Base-by-base conservation (phyloP, 2,797 vertebrate genomes). In the Hydrolagus colliei region DNA sequence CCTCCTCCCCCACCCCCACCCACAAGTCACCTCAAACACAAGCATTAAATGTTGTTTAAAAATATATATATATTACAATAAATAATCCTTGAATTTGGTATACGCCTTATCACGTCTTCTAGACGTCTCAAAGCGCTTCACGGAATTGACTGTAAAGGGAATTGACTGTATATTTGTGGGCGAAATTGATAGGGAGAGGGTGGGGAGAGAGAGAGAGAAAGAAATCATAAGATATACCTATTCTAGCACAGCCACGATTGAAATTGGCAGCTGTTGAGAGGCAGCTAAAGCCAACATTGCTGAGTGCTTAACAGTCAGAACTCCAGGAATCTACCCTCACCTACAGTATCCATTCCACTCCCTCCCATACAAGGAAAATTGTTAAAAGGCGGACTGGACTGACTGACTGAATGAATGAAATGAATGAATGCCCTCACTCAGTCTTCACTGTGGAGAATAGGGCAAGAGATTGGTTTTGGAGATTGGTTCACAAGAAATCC, bases 301-400 rank as follows among this genome's bases (percentile, higher is more conserved):
- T 41, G 79, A 84, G 79, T 71, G 65, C n/a, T 18, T 84, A 52
- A 68, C 65, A 84, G 65, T 84, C 79, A 84, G 41, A 52, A 20
- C 79, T 27, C 95, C 95, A 94, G 95, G 94, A 96, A 97, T 96
- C 92, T 6, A 52, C 6, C 41, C 41, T 93, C 94, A 96, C 94
- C 95, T 96, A 95, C 91, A 92, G 91, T 93, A 91, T 94, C 95
- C 92, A 91, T 95, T 96, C 27, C 27, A 27, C 27, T 27, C 27
- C 27, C 27, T 95, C 92, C 93, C 94, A 94, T 94, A 94, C 93
- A 96, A 95, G 94, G 93, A 94, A 94, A 95, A 95, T 94, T 93
- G 93, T 92, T 20, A 14, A 82, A 65, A 10, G 27, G 52, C 79
- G 63, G 1, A 27, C 27, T 27, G 27, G 27, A 27, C 27, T 27